These are phyloP conservation scores for Paedocypris micromegethes DNA, from an alignment of 2,797 vertebrate species.

Conservation along the genomic window DNA sequence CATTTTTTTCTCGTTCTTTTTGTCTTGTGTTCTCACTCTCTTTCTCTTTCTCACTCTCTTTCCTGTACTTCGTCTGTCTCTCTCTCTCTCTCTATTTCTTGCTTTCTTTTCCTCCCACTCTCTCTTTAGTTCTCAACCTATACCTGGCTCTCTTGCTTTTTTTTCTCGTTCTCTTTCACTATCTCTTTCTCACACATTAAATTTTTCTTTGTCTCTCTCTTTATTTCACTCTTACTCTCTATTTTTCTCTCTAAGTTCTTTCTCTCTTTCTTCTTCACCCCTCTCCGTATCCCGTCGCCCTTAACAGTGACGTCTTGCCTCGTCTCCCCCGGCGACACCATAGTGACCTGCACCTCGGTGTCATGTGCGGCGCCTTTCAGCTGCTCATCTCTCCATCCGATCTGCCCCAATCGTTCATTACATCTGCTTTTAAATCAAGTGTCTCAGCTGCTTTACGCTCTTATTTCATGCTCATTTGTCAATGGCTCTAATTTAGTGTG, in stretches of 20 bases:
- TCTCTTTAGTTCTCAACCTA: conserved; percentile 25
- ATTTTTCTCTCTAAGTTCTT: conserved; percentile 26
- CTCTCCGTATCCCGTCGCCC: conserved; percentile 60
- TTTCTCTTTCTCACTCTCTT: conserved; percentile 30
- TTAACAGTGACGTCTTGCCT: conserved; percentile 69
- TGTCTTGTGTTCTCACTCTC: conserved; percentile 18
- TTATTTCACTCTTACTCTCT: conserved; percentile 1
- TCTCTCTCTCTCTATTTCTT: conserved; percentile 37
- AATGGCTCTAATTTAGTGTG: conserved; percentile 20
- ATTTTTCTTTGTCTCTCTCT: conserved; percentile 10
- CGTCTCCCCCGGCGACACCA: conserved; percentile 74
- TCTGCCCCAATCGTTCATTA: conserved; percentile 72
- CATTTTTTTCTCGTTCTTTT: conserved; percentile 22
- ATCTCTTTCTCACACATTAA: conserved; percentile 26
- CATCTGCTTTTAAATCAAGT: conserved; percentile 58
- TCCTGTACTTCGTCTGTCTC: background rate
- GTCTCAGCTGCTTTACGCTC: conserved; percentile 59
- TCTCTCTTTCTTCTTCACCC: conserved; percentile 18
- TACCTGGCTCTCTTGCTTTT: conserved; percentile 24
- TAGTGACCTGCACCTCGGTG: conserved; percentile 67
- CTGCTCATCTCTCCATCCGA: conserved; percentile 60
- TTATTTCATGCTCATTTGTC: conserved; percentile 26
- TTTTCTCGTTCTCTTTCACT: too few species aligned
- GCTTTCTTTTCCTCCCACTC: too few species aligned
- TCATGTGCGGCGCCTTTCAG: conserved; percentile 72